Conservation (phyloP, 2,797 vertebrate genomes). For the Labeo calbasu region DNA sequence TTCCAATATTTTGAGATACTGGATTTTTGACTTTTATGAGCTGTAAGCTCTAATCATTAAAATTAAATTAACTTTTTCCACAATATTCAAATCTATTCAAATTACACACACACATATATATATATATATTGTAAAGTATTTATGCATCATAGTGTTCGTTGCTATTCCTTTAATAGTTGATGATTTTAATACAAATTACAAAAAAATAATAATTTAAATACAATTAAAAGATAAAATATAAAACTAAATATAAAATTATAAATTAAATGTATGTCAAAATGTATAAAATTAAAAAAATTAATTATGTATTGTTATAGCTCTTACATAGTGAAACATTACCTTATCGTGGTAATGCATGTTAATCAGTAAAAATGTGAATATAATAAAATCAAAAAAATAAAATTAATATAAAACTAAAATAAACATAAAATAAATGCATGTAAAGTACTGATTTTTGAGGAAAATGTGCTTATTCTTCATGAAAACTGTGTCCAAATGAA, state of each 20-base stretch:
- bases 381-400: background rate
- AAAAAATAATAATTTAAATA: background rate
- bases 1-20: no score
- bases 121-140: background rate
- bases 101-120: no score
- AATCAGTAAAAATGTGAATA: background rate
- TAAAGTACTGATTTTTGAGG: background rate
- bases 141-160: no score
- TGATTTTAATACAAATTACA: background rate
- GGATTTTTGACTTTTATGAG: no score
- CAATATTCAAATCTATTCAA: no score
- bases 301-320: background rate
- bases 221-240: background rate
- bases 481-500: background rate
- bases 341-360: background rate
- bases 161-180: no score
- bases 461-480: background rate
- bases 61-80: no score
- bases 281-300: no score
- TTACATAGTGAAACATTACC: background rate
- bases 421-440: background rate
- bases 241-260: background rate
- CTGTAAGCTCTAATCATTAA: no score
- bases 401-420: background rate
- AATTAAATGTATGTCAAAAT: no score